Conservation (phyloP, 2,888 invertebrate genomes). For the Branchinecta sandiegonensis region DNA sequence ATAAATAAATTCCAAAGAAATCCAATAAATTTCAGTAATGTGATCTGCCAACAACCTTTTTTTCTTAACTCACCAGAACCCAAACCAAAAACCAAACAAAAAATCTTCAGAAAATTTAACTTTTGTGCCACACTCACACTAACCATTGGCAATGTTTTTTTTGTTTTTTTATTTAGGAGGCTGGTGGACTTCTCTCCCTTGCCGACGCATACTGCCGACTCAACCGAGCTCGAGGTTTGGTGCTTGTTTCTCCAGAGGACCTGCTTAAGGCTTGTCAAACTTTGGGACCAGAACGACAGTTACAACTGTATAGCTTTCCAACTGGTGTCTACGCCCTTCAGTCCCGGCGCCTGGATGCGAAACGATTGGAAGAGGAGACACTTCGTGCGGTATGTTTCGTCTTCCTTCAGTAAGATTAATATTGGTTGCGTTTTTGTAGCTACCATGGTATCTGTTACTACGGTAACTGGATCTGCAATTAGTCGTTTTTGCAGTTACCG, state of each 20-base stretch:
- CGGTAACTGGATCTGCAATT: no score
- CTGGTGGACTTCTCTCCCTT: constrained; percentile 90
- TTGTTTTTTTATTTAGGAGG: constrained; percentile 47
- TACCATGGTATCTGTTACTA: no score
- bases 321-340: constrained; percentile 94
- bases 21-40: no score
- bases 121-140: no score
- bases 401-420: constrained; percentile 4
- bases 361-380: constrained; percentile 35
- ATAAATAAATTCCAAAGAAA: no score
- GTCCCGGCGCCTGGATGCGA: constrained; percentile 46
- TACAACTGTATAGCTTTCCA: constrained; percentile 67
- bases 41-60: no score
- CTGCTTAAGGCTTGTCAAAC: constrained; percentile 74
- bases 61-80: no score
- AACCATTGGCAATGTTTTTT: neutral
- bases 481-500: no score
- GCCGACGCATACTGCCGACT: constrained; percentile 94
- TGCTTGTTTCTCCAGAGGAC: constrained; percentile 93
- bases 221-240: constrained; percentile 88
- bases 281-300: constrained; percentile 48
- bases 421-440: no score
- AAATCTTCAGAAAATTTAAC: no score
- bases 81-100: no score
- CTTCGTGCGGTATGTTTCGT: constrained; percentile 31